phyloP scores from a whole-genome alignment of 2,113 vertebrate species.

The Mohoua ochrocephala region DNA sequence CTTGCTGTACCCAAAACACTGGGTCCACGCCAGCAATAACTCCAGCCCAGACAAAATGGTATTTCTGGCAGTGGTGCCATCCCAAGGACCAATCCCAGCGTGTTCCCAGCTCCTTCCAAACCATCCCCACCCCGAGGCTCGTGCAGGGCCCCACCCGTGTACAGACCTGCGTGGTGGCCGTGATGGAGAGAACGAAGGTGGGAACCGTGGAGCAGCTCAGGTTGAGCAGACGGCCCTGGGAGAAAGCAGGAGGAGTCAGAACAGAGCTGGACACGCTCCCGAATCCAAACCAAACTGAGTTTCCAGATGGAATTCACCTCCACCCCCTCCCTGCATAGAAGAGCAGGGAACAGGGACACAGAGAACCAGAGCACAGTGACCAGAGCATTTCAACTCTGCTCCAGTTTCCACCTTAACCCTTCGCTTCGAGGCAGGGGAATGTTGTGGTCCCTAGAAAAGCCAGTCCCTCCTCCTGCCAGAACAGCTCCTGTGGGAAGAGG shows the following conservation, averaged over 20 bases:
- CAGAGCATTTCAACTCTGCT: not conserved
- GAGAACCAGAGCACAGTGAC: rapidly evolving
- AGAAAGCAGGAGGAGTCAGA: not conserved
- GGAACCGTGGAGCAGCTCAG: slow-evolving; percentile 98
- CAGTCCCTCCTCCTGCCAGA: not conserved
- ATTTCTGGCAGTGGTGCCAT: not conserved
- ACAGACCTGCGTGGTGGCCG: slow-evolving; percentile 93
- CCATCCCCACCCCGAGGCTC: not conserved
- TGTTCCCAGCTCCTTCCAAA: not conserved
- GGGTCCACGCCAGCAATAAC: not conserved
- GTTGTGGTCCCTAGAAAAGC: not conserved
- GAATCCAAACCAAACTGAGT: rapidly evolving
- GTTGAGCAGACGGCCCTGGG: slow-evolving; percentile 93
- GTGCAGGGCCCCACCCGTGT: not conserved
- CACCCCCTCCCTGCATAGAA: not conserved
- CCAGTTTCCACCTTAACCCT: not conserved
- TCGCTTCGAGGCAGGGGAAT: not conserved
- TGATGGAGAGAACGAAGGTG: slow-evolving; percentile 97
- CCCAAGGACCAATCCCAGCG: not conserved
- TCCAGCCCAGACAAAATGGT: not conserved
- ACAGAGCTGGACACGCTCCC: not conserved
- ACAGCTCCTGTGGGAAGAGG: not conserved
- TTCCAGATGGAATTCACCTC: not conserved
- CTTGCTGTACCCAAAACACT: not conserved
- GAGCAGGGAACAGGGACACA: not conserved